phyloP scores from a whole-genome alignment of 1,140 invertebrate genomes.

The Tribolium castaneum region DNA sequence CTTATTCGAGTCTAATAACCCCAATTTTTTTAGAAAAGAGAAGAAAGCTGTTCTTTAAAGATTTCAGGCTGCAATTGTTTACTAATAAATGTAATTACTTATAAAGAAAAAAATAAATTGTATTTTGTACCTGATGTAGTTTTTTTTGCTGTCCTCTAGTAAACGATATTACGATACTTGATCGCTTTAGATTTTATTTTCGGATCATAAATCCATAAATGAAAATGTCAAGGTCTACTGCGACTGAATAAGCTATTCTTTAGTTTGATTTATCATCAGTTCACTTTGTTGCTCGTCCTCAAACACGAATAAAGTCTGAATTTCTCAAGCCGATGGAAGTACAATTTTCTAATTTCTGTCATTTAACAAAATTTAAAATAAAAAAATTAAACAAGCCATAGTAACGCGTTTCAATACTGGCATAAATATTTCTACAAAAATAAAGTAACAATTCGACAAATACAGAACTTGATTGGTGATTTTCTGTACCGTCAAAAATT shows the following conservation, averaged over 20 bases:
- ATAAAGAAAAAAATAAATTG: conserved; percentile 16
- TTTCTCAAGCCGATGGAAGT: no score
- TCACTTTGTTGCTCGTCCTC: no score
- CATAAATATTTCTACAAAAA: no score
- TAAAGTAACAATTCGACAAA: no score
- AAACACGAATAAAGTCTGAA: no score
- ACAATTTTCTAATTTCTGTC: no score
- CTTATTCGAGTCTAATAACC: background rate
- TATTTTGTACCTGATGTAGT: conserved; percentile 4
- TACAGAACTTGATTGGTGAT: no score
- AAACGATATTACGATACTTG: background rate
- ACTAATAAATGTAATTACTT: conserved; percentile 12
- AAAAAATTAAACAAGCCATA: no score
- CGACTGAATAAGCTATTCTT: background rate
- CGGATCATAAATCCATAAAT: background rate
- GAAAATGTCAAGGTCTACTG: conserved; percentile 7
- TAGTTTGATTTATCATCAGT: background rate
- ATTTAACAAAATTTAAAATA: no score
- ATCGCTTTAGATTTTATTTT: background rate
- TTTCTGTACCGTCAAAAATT: no score
- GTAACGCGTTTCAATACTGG: no score
- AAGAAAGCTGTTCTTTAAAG: background rate
- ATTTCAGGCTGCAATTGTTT: conserved; percentile 18
- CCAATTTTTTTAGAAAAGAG: background rate
- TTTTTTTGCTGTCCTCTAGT: background rate